These are phyloP conservation scores for Kobus ellipsiprymnus DNA, from an alignment of 2,113 vertebrate species.

Conservation along the genomic window DNA sequence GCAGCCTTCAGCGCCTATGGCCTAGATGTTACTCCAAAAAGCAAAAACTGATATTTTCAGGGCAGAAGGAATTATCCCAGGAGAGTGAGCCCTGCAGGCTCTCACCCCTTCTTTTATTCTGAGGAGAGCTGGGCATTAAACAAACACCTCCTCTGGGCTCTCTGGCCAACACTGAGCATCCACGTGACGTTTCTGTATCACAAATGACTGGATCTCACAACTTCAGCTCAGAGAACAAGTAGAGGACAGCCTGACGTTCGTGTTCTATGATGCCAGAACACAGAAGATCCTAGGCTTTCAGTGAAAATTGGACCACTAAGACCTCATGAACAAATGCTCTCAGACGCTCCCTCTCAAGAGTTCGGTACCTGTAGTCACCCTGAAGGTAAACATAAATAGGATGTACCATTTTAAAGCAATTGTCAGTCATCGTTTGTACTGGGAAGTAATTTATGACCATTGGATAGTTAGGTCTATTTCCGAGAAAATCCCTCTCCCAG, in stretches of 20 bases:
- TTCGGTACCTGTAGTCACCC: not conserved
- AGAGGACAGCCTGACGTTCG: not conserved
- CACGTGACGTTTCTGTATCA: not conserved
- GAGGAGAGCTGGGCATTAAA: not conserved
- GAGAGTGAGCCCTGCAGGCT: not conserved
- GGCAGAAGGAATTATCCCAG: too few relatives aligned
- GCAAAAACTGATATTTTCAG: not conserved
- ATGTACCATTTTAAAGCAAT: not conserved
- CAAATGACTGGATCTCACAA: not conserved
- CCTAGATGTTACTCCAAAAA: not conserved
- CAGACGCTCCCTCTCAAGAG: not conserved
- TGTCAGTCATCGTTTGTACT: not conserved
- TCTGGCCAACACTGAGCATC: not conserved
- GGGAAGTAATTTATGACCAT: not conserved
- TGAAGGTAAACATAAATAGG: not conserved
- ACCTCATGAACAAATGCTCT: not conserved
- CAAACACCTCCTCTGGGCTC: not conserved
- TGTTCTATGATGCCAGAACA: not conserved
- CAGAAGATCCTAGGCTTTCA: not conserved
- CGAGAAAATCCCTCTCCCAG: not conserved
- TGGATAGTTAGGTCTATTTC: not conserved
- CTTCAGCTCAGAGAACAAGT: not conserved
- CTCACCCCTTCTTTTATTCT: not conserved
- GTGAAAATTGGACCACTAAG: not conserved
- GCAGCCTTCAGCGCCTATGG: not conserved